phyloP scores from a whole-genome alignment of 2,113 vertebrate genomes.

The Phyllopteryx taeniolatus region DNA sequence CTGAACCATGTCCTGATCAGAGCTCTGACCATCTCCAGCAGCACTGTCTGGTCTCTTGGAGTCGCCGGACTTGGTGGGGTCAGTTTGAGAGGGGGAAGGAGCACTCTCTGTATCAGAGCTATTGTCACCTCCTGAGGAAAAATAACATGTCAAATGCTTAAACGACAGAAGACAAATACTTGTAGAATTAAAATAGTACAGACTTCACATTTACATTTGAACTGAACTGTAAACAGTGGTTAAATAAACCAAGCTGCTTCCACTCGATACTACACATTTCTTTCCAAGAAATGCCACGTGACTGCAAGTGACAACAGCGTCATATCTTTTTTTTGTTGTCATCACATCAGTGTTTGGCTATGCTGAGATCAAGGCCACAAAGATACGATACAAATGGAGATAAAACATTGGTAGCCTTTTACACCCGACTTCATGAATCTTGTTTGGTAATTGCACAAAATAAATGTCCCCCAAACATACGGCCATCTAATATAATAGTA shows the following conservation, averaged over 20 bases:
- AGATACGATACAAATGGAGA: not conserved
- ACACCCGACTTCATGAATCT: not conserved
- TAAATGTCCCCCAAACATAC: not conserved
- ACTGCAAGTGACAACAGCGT: not conserved
- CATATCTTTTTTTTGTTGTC: slow-evolving; percentile 5
- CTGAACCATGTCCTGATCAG: slow-evolving; percentile 61
- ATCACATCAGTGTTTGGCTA: not conserved
- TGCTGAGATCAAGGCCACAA: slow-evolving; percentile 8
- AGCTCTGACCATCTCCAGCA: slow-evolving; percentile 67
- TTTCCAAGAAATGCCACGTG: not conserved
- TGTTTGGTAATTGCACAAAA: not conserved
- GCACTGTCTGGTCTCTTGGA: slow-evolving; percentile 68
- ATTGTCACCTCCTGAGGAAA: slow-evolving; percentile 84
- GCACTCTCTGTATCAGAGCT: slow-evolving; percentile 99
- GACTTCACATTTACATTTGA: not conserved
- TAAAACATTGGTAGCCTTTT: not conserved
- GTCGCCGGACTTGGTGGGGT: slow-evolving; percentile 81
- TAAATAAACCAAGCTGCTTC: not conserved
- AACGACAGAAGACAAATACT: not conserved
- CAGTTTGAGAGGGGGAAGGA: slow-evolving; percentile 89
- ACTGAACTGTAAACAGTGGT: not conserved
- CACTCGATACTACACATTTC: not conserved
- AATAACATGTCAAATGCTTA: not conserved
- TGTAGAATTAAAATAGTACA: not conserved
- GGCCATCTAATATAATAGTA: no score